phyloP scores from a whole-genome alignment of 2,797 vertebrate species.

The Crenuchus spilurus region DNA sequence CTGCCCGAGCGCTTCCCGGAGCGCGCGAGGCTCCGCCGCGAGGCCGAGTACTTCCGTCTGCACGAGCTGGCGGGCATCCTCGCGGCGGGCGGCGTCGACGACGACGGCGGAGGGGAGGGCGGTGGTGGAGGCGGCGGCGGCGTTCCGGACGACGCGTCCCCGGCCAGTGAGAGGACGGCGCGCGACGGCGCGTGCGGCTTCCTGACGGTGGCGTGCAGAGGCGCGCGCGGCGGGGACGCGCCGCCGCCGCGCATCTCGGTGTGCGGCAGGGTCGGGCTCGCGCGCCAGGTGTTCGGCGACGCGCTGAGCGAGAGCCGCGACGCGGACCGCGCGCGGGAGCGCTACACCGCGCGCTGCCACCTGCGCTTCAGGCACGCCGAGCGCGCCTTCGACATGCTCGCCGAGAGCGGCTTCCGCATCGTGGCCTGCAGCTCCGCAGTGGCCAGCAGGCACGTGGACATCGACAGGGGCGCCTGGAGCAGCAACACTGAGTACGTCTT shows the following conservation, averaged over 20 bases:
- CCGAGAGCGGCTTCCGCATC: conserved; percentile 96
- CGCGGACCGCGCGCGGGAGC: conserved; percentile 88
- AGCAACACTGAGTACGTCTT: conserved; percentile 99
- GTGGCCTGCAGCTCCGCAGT: conserved; percentile 96
- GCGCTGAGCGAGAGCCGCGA: conserved; percentile 94
- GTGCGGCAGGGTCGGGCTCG: conserved; percentile 92
- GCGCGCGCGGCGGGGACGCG: conserved; percentile 43
- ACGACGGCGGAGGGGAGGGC: conserved; percentile 86
- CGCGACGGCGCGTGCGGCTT: conserved; percentile 89
- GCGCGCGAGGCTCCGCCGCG: conserved; percentile 90
- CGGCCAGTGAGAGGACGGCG: conserved; percentile 88
- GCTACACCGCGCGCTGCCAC: conserved; percentile 94
- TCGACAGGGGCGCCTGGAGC: conserved; percentile 88
- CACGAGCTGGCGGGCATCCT: conserved; percentile 92
- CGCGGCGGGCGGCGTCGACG: conserved; percentile 88
- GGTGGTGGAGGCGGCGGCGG: conserved; percentile 87
- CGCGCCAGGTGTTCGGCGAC: conserved; percentile 97
- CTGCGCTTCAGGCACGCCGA: conserved; percentile 96
- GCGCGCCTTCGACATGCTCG: conserved; percentile 97
- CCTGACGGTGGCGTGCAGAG: conserved; percentile 92
- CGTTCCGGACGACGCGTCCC: conserved; percentile 91
- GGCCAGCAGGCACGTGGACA: conserved; percentile 89
- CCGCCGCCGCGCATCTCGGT: conserved; percentile 88
- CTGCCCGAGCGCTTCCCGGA: conserved; percentile 98
- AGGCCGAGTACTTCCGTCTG: conserved; percentile 96